Base-by-base conservation (phyloP, 2,888 invertebrate genomes). In the Dilophus febrilis region DNA sequence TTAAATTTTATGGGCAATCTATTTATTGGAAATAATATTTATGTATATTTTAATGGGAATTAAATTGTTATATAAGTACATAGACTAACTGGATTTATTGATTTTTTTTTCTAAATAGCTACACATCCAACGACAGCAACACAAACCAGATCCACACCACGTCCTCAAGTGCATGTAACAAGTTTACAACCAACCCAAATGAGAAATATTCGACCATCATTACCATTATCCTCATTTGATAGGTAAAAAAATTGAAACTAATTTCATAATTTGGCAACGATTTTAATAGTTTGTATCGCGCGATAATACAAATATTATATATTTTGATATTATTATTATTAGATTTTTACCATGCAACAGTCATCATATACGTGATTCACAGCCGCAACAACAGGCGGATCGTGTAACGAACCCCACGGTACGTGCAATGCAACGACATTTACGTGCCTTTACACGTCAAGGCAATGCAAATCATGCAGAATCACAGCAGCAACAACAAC, bases 81-180 rank as follows among this genome's bases (percentile, higher is more conserved):
- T n/a, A n/a, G n/a, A n/a, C n/a, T n/a, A n/a, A n/a, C n/a, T n/a
- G n/a, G n/a, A n/a, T n/a, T n/a, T n/a, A n/a, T n/a, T n/a, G n/a
- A n/a, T n/a, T n/a, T n/a, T n/a, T n/a, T n/a, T 40, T 72, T 71
- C 11, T 74, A 72, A 47, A 71, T 75, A 4, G 72, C 72, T 35
- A 78, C 79, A 4, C 70, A 77, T 56, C 76, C 77, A 17, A 79
- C 78, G 10, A 78, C 77, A 17, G 67, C 77, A 1, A 78, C 78
- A 1, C 72, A 77, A 51, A 79, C 78, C 3, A 66, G 77, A 29
- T 74, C 75, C 38, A 77, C 78, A 13, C 62, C 74, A 6, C 67
- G 79, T 19, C 77, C 78, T 1, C 77, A 78, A 50, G 72, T 77
- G 10, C 77, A 77, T 52, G 66, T 75, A 35, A 70, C 71, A 12